Evolutionary conservation across 1,140 invertebrate genomes (phyloP).

Genomic region (Sitophilus oryzae): DNA sequence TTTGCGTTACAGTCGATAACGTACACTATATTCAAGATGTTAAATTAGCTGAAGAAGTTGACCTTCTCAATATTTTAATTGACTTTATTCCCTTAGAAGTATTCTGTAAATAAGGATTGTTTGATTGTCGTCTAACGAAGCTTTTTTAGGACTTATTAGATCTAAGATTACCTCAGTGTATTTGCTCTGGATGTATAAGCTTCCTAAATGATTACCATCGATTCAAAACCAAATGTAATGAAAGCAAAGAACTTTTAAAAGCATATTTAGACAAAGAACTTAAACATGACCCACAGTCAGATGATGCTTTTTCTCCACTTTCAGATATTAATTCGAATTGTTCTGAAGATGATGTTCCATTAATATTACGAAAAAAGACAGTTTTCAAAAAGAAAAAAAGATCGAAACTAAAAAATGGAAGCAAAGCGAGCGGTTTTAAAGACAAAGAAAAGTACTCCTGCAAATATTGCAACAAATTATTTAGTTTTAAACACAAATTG

Average conservation of each 20-base stretch:
- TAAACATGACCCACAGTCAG: too few species aligned
- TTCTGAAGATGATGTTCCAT: neutral
- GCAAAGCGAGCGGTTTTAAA: too few species aligned
- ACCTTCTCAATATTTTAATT: neutral
- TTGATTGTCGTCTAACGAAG: too few species aligned
- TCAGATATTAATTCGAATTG: neutral
- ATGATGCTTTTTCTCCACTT: neutral
- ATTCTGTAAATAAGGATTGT: too few species aligned
- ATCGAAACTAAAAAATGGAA: too few species aligned
- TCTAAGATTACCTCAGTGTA: neutral
- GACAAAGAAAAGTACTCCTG: conserved; percentile 30
- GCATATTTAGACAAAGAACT: neutral
- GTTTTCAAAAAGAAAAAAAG: neutral
- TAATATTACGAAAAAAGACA: neutral
- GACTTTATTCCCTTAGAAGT: neutral
- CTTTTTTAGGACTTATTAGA: neutral
- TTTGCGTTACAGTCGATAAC: neutral
- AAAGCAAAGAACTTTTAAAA: neutral
- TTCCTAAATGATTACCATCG: neutral
- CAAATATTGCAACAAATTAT: conserved; percentile 38
- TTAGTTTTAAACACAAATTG: conserved; percentile 41
- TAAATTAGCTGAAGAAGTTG: neutral
- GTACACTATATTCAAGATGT: neutral
- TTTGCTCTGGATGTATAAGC: neutral
- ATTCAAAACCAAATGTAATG: neutral